Percentiles rank a stretch among this genome's conserved stretches.
These are phyloP conservation scores for Hucho hucho DNA, from an alignment of 2,113 vertebrate species.

Conservation along the genomic window DNA sequence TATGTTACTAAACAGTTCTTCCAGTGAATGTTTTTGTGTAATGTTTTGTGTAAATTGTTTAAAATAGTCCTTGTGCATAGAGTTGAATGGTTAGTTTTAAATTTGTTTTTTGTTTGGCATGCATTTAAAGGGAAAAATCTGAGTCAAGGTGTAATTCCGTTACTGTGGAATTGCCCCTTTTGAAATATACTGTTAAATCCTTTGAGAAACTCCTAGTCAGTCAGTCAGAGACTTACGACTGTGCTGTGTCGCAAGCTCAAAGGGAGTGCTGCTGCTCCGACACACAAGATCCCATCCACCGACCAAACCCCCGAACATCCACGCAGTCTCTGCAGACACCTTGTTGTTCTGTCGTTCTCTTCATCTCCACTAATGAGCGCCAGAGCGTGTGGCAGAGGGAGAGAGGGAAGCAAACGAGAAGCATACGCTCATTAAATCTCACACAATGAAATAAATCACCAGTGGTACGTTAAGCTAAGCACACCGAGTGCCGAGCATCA, in stretches of 20 bases:
- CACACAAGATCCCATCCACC: neutral
- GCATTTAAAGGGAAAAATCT: too few relatives aligned
- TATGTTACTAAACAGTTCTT: too few relatives aligned
- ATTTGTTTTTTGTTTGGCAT: too few relatives aligned
- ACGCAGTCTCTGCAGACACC: neutral
- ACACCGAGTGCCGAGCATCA: conserved; percentile 12
- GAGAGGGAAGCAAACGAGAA: conserved; percentile 42
- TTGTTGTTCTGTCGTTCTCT: conserved; percentile 14
- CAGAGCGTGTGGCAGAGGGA: conserved; percentile 35
- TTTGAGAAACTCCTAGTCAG: neutral
- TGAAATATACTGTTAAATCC: neutral
- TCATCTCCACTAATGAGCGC: conserved; percentile 41
- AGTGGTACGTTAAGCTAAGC: conserved; percentile 26
- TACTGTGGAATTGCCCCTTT: neutral
- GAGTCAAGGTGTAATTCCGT: neutral
- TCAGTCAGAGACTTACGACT: neutral
- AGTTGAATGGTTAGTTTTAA: too few relatives aligned
- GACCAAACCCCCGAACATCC: neutral
- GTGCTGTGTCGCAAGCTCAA: neutral
- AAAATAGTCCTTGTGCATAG: too few relatives aligned
- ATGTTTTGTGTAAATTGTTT: too few relatives aligned
- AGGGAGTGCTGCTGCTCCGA: neutral
- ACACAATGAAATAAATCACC: conserved; percentile 44
- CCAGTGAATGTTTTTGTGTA: too few relatives aligned
- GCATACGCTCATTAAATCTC: conserved; percentile 56